phyloP scores from a whole-genome alignment of 2,888 invertebrate genomes.

The Koerneria pararmatus region DNA sequence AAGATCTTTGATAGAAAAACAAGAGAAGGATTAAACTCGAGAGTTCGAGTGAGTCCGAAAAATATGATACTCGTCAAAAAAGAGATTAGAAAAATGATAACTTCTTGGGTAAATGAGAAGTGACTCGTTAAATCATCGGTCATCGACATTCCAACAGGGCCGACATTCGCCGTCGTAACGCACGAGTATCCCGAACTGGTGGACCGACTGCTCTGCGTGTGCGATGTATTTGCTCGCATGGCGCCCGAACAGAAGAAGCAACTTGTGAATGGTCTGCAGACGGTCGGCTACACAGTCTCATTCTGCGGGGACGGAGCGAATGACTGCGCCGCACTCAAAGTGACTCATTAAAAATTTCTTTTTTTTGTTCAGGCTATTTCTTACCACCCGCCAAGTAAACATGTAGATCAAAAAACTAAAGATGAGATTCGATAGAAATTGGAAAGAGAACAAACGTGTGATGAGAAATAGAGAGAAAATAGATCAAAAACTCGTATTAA shows the following conservation, averaged over 20 bases:
- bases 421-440: no score
- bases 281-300: constrained; percentile 60
- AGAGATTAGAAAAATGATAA: no score
- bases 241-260: constrained; percentile 59
- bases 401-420: no score
- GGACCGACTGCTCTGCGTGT: constrained; percentile 50
- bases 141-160: constrained; percentile 24
- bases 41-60: no score
- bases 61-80: no score
- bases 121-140: no score
- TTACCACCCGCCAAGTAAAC: neutral
- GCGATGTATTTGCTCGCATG: constrained; percentile 62
- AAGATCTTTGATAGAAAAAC: no score
- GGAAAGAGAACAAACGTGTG: no score
- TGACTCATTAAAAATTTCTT: neutral
- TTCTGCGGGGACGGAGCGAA: constrained; percentile 66
- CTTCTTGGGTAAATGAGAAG: no score
- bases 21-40: no score
- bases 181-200: constrained; percentile 55
- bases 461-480: no score
- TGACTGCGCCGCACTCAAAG: constrained; percentile 63
- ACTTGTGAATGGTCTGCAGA: constrained; percentile 38
- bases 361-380: neutral
- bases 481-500: no score
- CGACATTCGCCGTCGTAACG: constrained; percentile 49